Conservation (phyloP, 2,888 invertebrate genomes). For the Tortricodes alternella region DNA sequence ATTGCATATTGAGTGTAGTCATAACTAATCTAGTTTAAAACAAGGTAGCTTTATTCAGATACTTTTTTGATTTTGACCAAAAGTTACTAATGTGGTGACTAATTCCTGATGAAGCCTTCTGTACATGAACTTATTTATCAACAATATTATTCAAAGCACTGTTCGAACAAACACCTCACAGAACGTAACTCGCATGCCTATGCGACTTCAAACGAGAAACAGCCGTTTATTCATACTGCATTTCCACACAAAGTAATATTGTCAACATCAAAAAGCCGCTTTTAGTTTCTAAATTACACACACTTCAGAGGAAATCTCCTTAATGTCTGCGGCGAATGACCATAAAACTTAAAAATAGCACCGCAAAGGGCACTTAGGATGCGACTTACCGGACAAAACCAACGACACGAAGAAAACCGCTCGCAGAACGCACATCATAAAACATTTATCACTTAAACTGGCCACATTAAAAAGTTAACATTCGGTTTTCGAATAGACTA, state of each 20-base stretch:
- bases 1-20: too few relatives aligned
- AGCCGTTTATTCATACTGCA: constrained; percentile 18
- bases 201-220: constrained; percentile 10
- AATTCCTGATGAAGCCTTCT: not conserved
- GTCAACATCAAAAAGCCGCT: constrained; percentile 47
- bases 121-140: not conserved
- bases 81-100: not conserved
- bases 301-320: constrained; percentile 58
- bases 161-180: constrained; percentile 19
- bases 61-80: not conserved
- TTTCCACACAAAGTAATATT: constrained; percentile 28
- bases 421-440: constrained; percentile 65
- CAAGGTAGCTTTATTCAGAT: too few relatives aligned
- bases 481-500: constrained; percentile 36
- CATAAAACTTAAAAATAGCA: constrained; percentile 72
- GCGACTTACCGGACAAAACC: constrained; percentile 72
- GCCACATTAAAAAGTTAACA: constrained; percentile 36
- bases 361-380: constrained; percentile 60
- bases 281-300: constrained; percentile 44
- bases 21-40: too few relatives aligned
- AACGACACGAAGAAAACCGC: constrained; percentile 59
- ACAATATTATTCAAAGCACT: constrained; percentile 5
- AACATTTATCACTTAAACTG: constrained; percentile 53
- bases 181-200: constrained; percentile 22
- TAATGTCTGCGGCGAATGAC: constrained; percentile 69